Percentiles rank a stretch among this genome's conserved stretches.
Conservation (phyloP, 2,888 invertebrate genomes). For the Plagiodera versicolora region DNA sequence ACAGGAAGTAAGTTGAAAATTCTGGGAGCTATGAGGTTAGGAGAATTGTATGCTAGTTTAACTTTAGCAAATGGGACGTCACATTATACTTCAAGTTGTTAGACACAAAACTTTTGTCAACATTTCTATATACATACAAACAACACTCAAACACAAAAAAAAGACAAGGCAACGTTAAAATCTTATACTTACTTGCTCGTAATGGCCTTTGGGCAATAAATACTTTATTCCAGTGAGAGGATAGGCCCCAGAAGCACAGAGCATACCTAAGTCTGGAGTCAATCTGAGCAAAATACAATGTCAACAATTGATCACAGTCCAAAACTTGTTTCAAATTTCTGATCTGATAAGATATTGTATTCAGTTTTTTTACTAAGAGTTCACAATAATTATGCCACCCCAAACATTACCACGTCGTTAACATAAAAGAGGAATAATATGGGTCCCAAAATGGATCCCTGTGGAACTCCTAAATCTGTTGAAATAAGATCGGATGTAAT, state of each 20-base stretch:
- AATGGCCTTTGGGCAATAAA: neutral
- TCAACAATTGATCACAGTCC: neutral
- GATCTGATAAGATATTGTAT: neutral
- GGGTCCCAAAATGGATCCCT: too few relatives aligned
- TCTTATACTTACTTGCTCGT: neutral
- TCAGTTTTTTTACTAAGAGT: neutral
- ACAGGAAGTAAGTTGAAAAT: too few relatives aligned
- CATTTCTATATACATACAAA: neutral
- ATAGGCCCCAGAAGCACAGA: conserved; percentile 1
- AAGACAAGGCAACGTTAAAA: neutral
- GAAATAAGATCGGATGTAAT: too few relatives aligned
- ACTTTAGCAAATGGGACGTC: too few relatives aligned
- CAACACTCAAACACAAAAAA: neutral
- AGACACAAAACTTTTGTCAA: neutral
- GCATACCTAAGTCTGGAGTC: neutral
- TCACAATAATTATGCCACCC: neutral
- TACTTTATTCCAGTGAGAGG: neutral
- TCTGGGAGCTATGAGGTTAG: too few relatives aligned
- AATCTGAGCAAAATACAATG: conserved; percentile 4
- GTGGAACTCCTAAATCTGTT: too few relatives aligned
- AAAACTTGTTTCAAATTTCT: neutral
- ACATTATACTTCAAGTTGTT: neutral
- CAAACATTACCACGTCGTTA: neutral
- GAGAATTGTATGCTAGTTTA: too few relatives aligned
- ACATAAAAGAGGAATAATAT: too few relatives aligned